These are phyloP conservation scores for Rhizomys pruinosus DNA, from an alignment of 2,113 vertebrate species.

Conservation along the genomic window DNA sequence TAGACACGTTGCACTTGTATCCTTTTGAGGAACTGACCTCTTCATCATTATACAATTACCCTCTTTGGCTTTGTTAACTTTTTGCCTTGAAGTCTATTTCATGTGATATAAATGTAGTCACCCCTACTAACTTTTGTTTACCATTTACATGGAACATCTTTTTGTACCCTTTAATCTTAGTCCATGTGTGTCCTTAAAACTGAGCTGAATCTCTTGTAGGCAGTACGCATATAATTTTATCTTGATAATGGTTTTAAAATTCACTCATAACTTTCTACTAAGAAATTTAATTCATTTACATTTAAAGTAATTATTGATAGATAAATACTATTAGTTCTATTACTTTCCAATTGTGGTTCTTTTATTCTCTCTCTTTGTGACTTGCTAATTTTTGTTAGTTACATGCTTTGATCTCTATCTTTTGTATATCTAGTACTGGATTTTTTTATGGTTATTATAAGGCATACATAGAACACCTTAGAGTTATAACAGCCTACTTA, in stretches of 20 bases:
- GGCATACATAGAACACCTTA: not conserved
- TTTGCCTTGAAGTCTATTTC: not conserved
- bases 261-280: not conserved
- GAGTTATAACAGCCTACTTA: not conserved
- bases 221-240: not conserved
- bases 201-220: not conserved
- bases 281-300: not conserved
- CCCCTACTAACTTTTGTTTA: not conserved
- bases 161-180: not conserved
- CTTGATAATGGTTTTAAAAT: not conserved
- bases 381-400: not conserved
- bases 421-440: not conserved
- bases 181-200: not conserved
- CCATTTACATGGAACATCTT: not conserved
- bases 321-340: not conserved
- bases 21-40: not conserved
- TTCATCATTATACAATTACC: not conserved
- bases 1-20: not conserved
- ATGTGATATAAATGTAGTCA: not conserved
- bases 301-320: not conserved
- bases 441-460: not conserved
- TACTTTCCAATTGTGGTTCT: not conserved
- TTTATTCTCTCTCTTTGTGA: not conserved
- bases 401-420: not conserved
- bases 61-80: not conserved